Base-by-base conservation (phyloP, 1,140 invertebrate genomes). In the Bombus huntii region DNA sequence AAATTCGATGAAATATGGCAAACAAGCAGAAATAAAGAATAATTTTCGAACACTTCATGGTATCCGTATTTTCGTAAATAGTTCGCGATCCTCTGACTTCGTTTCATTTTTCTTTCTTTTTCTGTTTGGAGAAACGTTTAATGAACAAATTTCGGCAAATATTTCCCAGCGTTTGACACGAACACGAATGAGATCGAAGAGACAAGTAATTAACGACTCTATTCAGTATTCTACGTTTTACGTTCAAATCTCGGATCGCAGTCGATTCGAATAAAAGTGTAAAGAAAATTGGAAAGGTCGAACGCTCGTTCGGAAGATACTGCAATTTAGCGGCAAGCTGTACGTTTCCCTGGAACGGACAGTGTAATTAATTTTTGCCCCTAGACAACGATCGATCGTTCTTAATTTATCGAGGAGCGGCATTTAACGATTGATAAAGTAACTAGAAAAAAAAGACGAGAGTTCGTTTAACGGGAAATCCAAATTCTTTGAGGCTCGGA, bases 351-450 rank as follows among this genome's bases (percentile, higher is more conserved):
- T 42, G 25, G 28, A 42, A 28, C 39, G 22, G 39, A 28, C 70
- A 25, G 15, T 25, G 53, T 44, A 65, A 82, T 72, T 72, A 74
- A 82, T 82, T 74, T 73, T 72, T 81, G 18, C 68, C 22, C 18
- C 28, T 31, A 28, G 10, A 47, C 70, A 42, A 42, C 70, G 37
- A 39, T 73, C 79, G 44, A 59, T 22, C 47, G 37, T 73, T 57
- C 37, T 72, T 81, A 81, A 81, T 73, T 73, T 73, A 73, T 72
- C 70, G 28, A 12, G 12, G 0, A 42, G 5, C 39, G 39, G 6
- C 28, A n/a, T 72, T 72, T 42, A 72, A 37, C 37, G 68, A 81
- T 73, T n/a, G 79, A 22, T 28, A 22, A n/a, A 42, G 34, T 34
- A 53, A 42, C 47, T 25, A 22, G 13, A 12, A 4, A 18, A 59